Conservation (phyloP, 2,797 vertebrate genomes). For the Sebastiscus tertius region DNA sequence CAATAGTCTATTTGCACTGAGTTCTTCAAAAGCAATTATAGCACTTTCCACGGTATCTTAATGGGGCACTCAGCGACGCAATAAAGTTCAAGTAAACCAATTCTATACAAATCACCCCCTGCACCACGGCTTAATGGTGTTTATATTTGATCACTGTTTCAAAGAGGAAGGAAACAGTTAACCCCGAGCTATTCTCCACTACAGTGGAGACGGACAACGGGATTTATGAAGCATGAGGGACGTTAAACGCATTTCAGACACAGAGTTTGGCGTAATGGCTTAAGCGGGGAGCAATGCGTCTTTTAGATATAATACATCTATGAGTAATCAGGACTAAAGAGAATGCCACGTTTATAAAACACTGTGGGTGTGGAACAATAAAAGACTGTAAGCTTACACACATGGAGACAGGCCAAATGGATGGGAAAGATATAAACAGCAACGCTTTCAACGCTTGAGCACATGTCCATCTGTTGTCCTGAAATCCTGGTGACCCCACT, state of each 20-base stretch:
- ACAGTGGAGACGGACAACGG: conserved; percentile 57
- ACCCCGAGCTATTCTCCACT: conserved; percentile 61
- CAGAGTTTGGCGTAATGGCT: conserved; percentile 63
- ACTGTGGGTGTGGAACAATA: conserved; percentile 55
- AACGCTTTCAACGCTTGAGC: conserved; percentile 27
- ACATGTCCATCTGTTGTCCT: conserved; percentile 51
- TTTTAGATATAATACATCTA: conserved; percentile 23
- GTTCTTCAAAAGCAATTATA: conserved; percentile 79
- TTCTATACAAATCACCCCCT: conserved; percentile 71
- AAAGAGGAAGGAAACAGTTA: conserved; percentile 84
- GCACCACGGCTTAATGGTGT: conserved; percentile 82
- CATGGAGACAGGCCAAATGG: conserved; percentile 44
- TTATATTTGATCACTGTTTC: conserved; percentile 83
- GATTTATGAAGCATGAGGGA: conserved; percentile 81
- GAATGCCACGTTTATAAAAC: conserved; percentile 50
- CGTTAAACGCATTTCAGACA: conserved; percentile 68
- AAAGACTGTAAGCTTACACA: conserved; percentile 43
- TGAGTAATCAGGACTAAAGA: conserved; percentile 45
- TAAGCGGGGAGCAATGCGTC: conserved; percentile 54
- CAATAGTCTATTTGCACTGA: conserved; percentile 67
- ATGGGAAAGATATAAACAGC: conserved; percentile 25
- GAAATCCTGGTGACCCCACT: not conserved
- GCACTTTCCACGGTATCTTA: conserved; percentile 80
- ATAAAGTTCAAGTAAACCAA: conserved; percentile 84
- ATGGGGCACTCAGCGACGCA: conserved; percentile 81